Base-by-base conservation (phyloP, 2,888 invertebrate genomes). In the Herminia tarsipennalis region DNA sequence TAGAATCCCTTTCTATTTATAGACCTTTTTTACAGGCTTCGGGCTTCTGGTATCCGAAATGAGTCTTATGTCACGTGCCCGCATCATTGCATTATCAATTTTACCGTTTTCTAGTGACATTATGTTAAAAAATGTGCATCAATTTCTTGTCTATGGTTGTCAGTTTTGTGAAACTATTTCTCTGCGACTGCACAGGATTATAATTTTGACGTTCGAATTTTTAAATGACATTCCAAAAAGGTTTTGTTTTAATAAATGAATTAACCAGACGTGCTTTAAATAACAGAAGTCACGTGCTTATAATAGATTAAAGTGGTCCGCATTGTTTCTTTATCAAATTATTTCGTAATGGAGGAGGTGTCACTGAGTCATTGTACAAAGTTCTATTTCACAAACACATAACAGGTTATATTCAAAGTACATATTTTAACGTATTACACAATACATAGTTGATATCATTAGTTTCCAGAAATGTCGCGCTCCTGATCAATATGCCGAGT, bases 301-400 rank as follows among this genome's bases (percentile, higher is more conserved):
- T 9, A 2, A 38, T 16, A n/a, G 9, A 29, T 13, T 43, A 38
- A 46, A 51, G 36, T 28, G 14, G 14, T 34, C 42, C 22, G 13
- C 14, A 42, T 43, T 56, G 50, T 35, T 41, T 29, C 16, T 56
- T 53, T 73, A 73, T 73, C 65, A 65, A 37, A 25, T 17, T 22
- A 37, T 71, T 66, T 70, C 53, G 55, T 71, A 68, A 66, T 41
- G 35, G 10, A 30, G 10, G 38, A 48, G 46, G 51, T 55, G 51
- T 56, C 51, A 56, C 55, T 77, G 74, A 77, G 34, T 77, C 76
- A 77, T 24, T 48, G 69, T 49, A 49, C 70, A 64, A 70, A 73
- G 75, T 73, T 51, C 62, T 64, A 51, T 52, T 54, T 56, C 41
- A 66, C 58, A 67, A 61, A 58, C 42, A 51, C 24, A 71, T 76